Evolutionary conservation across 2,113 vertebrate genomes (phyloP).

Genomic region (Oreotrochilus melanogaster): DNA sequence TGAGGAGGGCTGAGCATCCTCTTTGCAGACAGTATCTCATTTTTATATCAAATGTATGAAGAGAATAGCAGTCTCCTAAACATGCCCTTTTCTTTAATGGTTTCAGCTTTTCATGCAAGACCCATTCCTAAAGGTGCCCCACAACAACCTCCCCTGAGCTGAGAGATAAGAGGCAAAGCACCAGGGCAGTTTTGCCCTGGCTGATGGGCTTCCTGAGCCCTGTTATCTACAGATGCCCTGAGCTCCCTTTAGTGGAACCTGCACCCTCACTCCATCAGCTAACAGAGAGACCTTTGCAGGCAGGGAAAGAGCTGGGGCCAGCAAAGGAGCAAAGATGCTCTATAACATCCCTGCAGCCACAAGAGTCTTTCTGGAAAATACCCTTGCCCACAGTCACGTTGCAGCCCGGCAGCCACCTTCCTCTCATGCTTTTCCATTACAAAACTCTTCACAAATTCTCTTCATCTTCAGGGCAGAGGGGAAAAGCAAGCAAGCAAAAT

Average conservation of each 20-base stretch:
- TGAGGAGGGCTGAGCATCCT: neutral
- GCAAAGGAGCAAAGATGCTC: neutral
- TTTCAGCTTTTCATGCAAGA: neutral
- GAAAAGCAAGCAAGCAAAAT: neutral
- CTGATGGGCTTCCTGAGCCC: rapidly evolving
- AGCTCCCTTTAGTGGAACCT: neutral
- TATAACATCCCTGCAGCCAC: rapidly evolving
- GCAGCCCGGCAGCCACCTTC: rapidly evolving
- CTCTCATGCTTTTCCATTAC: neutral
- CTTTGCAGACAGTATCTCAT: neutral
- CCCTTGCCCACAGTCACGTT: rapidly evolving
- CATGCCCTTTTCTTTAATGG: neutral
- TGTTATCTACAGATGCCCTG: neutral
- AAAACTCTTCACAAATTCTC: neutral
- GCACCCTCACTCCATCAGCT: too few relatives aligned
- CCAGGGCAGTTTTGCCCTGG: neutral
- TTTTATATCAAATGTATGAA: neutral
- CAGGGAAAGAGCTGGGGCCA: neutral
- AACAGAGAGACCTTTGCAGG: neutral
- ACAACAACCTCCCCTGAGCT: neutral
- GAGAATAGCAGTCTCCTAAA: neutral
- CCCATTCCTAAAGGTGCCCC: neutral
- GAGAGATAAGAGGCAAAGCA: neutral
- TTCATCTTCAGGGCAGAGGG: neutral
- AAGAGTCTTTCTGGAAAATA: neutral